Percentiles rank a stretch among this genome's conserved stretches.
Evolutionary conservation across 2,113 vertebrate species (phyloP).

Genomic region (Meleagris gallopavo): DNA sequence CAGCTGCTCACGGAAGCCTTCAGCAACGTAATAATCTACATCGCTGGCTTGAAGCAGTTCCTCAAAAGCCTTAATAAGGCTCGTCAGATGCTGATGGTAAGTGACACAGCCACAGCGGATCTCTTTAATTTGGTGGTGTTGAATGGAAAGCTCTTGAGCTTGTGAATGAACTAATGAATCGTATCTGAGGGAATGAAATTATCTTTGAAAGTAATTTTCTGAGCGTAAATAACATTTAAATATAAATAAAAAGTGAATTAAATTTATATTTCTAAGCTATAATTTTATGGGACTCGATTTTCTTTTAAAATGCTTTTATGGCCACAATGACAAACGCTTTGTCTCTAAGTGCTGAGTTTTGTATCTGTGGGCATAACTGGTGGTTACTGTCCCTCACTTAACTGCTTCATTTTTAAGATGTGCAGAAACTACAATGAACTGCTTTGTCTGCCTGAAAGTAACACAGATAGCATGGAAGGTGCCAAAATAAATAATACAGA

Average conservation of each 20-base stretch:
- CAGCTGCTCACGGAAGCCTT: conserved; percentile 87
- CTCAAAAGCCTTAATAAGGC: conserved; percentile 84
- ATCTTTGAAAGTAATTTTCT: conserved; percentile 40
- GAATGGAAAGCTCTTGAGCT: conserved; percentile 87
- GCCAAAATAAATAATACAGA: neutral
- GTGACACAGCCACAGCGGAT: conserved; percentile 79
- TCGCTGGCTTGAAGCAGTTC: conserved; percentile 86
- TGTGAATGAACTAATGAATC: conserved; percentile 89
- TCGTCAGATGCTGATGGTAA: conserved; percentile 84
- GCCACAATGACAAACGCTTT: neutral
- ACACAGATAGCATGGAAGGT: neutral
- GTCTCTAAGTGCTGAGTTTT: neutral
- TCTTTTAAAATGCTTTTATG: conserved; percentile 32
- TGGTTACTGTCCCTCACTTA: neutral
- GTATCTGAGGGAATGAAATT: conserved; percentile 78
- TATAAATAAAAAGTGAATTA: conserved; percentile 23
- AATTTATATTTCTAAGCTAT: neutral
- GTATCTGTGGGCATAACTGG: neutral
- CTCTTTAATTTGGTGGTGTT: conserved; percentile 89
- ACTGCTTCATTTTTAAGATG: conserved; percentile 2
- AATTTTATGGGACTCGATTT: conserved; percentile 15
- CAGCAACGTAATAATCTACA: conserved; percentile 81
- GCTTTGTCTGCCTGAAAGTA: neutral
- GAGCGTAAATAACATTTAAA: conserved; percentile 47
- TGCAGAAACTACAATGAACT: neutral